Percentiles rank a stretch among this genome's conserved stretches.
Evolutionary conservation across 2,113 vertebrate species (phyloP).

Genomic region (Sciurus niger): DNA sequence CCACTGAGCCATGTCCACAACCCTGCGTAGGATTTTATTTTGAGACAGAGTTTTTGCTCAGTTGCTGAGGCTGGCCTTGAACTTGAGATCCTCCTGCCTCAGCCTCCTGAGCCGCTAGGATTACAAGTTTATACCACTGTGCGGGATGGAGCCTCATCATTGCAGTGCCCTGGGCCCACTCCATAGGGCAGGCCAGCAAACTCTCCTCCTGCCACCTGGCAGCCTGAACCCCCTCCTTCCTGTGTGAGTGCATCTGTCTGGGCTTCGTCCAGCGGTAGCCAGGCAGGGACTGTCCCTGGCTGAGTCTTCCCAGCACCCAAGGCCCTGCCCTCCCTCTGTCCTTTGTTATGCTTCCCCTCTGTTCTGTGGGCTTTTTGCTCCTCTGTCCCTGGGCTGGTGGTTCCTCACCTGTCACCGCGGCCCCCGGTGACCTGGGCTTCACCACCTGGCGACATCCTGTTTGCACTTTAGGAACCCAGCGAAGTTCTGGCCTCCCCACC

Average conservation of each 20-base stretch:
- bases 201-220: rapidly evolving
- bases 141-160: background rate
- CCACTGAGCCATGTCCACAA: too few relatives aligned
- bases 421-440: background rate
- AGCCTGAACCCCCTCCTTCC: background rate
- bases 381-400: background rate
- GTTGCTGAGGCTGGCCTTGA: too few relatives aligned
- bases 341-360: background rate
- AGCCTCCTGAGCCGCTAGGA: too few relatives aligned
- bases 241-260: background rate
- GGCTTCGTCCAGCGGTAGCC: background rate
- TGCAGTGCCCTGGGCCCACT: background rate
- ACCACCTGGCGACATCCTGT: background rate
- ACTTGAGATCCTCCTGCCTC: too few relatives aligned
- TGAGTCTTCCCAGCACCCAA: background rate
- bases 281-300: background rate
- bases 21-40: too few relatives aligned
- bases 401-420: background rate
- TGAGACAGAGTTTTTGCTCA: too few relatives aligned
- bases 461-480: background rate
- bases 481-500: background rate
- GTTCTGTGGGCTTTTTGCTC: background rate
- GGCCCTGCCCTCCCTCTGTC: background rate
- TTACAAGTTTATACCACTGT: too few relatives aligned
- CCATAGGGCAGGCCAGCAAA: background rate